Conservation (phyloP, 2,888 invertebrate genomes). For the Tortrix viridana region DNA sequence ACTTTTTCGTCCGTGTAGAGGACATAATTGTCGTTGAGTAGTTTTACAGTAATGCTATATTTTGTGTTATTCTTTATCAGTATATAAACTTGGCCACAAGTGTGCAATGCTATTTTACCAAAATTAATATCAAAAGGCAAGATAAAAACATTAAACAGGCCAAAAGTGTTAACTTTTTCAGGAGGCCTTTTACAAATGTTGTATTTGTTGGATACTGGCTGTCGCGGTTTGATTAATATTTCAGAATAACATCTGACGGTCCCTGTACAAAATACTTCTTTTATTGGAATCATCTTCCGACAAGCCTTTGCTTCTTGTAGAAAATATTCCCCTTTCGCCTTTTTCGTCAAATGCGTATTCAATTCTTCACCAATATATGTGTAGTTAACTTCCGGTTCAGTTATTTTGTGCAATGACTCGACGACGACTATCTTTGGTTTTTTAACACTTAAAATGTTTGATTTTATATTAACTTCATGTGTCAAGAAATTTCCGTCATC, state of each 20-base stretch:
- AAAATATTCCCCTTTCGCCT: conserved; percentile 51
- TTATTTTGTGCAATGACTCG: conserved; percentile 68
- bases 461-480: conserved; percentile 56
- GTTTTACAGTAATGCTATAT: conserved; percentile 55
- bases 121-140: conserved; percentile 63
- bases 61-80: conserved; percentile 65
- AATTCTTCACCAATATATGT: conserved; percentile 62
- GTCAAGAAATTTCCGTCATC: conserved; percentile 55
- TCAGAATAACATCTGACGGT: conserved; percentile 54
- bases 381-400: conserved; percentile 57
- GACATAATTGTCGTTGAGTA: conserved; percentile 56
- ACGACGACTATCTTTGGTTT: conserved; percentile 46
- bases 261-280: conserved; percentile 52
- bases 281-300: conserved; percentile 45
- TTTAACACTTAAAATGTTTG: conserved; percentile 57
- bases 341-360: conserved; percentile 47
- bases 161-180: conserved; percentile 52
- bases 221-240: conserved; percentile 39
- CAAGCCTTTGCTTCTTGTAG: conserved; percentile 54
- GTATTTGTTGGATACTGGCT: conserved; percentile 40
- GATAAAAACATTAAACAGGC: conserved; percentile 61
- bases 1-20: conserved; percentile 59
- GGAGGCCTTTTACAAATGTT: conserved; percentile 56
- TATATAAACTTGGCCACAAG: conserved; percentile 59
- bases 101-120: conserved; percentile 64